phyloP scores from a whole-genome alignment of 2,113 vertebrate genomes.

The Gracilinanus agilis region DNA sequence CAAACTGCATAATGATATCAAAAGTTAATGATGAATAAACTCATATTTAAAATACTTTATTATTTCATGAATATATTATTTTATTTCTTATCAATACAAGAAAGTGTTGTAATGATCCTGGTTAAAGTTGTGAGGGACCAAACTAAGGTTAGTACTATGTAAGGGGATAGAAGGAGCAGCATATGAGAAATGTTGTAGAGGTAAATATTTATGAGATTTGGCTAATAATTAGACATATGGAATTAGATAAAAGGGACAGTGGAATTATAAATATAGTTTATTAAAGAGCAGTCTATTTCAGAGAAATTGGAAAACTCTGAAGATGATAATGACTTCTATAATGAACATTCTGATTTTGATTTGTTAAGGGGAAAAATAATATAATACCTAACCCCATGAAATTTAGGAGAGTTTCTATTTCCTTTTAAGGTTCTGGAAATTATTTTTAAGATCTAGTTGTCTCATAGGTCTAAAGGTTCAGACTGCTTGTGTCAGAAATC shows the following conservation, averaged over 20 bases:
- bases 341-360: not conserved
- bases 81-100: not conserved
- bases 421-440: not conserved
- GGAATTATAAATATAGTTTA: not conserved
- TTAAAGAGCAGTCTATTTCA: not conserved
- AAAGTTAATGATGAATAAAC: not conserved
- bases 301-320: not conserved
- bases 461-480: not conserved
- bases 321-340: not conserved
- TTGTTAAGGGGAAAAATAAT: not conserved
- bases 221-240: not conserved
- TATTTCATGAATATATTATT: not conserved
- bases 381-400: not conserved
- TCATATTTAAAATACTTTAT: not conserved
- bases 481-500: not conserved
- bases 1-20: not conserved
- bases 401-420: not conserved
- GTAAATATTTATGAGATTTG: not conserved
- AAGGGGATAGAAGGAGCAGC: not conserved
- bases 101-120: not conserved
- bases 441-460: not conserved
- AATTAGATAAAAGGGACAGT: not conserved
- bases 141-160: not conserved
- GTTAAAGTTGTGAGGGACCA: no score
- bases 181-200: no score